A percentile compares a stretch with the other conserved stretches of the same genome.
Evolutionary conservation across 1,140 invertebrate species (phyloP).

Genomic region (Magallana ariakensis): DNA sequence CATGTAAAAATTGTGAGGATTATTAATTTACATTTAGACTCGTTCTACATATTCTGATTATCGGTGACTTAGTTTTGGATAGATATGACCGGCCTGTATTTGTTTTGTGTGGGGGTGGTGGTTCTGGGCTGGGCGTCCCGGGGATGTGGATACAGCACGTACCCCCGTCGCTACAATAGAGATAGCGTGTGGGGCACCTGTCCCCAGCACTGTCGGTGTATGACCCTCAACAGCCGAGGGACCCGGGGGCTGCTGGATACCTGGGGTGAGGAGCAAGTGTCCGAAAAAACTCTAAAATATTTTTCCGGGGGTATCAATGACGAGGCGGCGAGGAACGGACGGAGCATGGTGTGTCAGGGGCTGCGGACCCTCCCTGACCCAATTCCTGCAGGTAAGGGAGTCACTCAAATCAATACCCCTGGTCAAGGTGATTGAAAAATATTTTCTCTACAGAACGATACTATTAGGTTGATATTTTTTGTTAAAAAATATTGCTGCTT

Average conservation of each 20-base stretch:
- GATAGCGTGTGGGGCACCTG: conserved; percentile 44
- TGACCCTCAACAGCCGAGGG: conserved; percentile 45
- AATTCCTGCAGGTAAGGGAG: conserved; percentile 44
- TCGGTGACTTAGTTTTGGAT: not conserved
- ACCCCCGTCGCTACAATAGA: conserved; percentile 36
- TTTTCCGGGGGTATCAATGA: conserved; percentile 14
- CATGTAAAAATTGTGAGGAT: too few species aligned
- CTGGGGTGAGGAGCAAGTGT: conserved; percentile 34
- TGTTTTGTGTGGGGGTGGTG: not conserved
- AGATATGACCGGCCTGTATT: not conserved
- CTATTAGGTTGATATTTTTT: too few species aligned
- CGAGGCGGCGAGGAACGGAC: conserved; percentile 28
- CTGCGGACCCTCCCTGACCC: conserved; percentile 39
- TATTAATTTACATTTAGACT: too few species aligned
- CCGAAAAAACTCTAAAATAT: conserved; percentile 6
- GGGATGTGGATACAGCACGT: conserved; percentile 43
- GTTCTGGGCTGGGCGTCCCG: not conserved
- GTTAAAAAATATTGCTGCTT: too few species aligned
- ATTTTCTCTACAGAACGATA: too few species aligned
- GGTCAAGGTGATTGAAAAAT: too few species aligned
- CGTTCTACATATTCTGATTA: too few species aligned
- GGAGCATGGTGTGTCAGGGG: conserved; percentile 54
- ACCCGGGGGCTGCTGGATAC: conserved; percentile 44
- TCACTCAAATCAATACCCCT: too few species aligned
- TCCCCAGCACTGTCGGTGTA: conserved; percentile 47